Percentiles rank a stretch among this genome's conserved stretches.
Conservation (phyloP, 2,797 vertebrate species). For the Chelon labrosus region DNA sequence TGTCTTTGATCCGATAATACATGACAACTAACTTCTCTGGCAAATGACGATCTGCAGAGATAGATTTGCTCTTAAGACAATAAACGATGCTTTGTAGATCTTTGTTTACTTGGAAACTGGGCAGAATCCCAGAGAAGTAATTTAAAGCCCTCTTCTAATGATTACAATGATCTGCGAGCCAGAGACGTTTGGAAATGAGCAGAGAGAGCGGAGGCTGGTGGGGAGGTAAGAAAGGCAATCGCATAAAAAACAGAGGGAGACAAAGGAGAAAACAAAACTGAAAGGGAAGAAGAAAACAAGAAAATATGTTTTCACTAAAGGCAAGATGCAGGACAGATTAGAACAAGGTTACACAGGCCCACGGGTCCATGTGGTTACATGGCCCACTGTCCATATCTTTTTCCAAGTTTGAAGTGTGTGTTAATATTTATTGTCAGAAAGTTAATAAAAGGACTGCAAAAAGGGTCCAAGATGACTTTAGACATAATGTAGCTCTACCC, state of each 20-base stretch:
- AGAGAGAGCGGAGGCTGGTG: background rate
- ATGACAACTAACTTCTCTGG: background rate
- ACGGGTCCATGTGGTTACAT: background rate
- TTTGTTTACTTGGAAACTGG: conserved; percentile 36
- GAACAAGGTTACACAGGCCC: background rate
- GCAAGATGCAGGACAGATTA: conserved; percentile 2
- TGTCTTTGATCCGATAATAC: conserved; percentile 14
- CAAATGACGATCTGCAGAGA: background rate
- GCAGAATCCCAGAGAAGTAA: conserved; percentile 7
- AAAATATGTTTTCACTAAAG: conserved; percentile 20
- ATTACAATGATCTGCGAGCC: conserved; percentile 34
- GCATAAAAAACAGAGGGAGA: background rate
- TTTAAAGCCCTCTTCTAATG: conserved; percentile 32
- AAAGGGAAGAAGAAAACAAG: background rate
- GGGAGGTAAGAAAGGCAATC: background rate
- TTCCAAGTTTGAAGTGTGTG: background rate
- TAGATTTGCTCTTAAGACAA: conserved; percentile 10
- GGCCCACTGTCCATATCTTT: background rate
- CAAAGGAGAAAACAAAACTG: background rate
- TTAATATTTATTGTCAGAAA: background rate
- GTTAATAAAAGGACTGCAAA: background rate
- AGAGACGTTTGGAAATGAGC: background rate
- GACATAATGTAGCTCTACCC: too few relatives aligned
- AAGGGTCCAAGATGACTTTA: too few relatives aligned
- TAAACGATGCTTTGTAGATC: conserved; percentile 26